Percentiles rank a stretch among this genome's conserved stretches.
Evolutionary conservation across 2,113 vertebrate genomes (phyloP).

Genomic region (Prionailurus viverrinus): DNA sequence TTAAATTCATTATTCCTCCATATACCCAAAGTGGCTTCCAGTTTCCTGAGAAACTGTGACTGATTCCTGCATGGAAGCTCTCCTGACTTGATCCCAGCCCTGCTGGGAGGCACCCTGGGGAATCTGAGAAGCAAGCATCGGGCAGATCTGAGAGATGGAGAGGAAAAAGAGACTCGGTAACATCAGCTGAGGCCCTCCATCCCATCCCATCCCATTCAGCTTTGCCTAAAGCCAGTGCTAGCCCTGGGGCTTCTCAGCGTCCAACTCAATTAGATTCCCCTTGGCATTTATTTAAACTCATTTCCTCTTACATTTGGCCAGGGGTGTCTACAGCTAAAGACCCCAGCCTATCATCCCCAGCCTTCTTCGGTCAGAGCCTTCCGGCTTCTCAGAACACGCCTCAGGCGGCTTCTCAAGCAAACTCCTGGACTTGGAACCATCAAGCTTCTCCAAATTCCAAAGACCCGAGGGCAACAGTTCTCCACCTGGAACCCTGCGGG

Average conservation of each 20-base stretch:
- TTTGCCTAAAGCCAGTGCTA: neutral
- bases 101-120: neutral
- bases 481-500: neutral
- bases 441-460: neutral
- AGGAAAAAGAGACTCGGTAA: neutral
- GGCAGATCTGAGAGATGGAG: neutral
- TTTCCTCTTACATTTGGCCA: neutral
- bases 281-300: neutral
- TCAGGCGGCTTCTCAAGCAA: neutral
- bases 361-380: neutral
- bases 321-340: neutral
- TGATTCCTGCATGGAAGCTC: accelerated
- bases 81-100: neutral
- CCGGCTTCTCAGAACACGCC: neutral
- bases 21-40: neutral
- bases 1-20: neutral
- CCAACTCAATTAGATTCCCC: neutral
- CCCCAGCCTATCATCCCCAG: neutral
- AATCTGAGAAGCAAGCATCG: neutral
- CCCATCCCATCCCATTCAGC: neutral
- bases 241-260: neutral
- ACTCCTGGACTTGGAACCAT: neutral
- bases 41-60: neutral
- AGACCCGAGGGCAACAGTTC: neutral
- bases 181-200: neutral